Evolutionary conservation across 2,113 vertebrate species (phyloP).

Genomic region (Microcebus tavaratra): DNA sequence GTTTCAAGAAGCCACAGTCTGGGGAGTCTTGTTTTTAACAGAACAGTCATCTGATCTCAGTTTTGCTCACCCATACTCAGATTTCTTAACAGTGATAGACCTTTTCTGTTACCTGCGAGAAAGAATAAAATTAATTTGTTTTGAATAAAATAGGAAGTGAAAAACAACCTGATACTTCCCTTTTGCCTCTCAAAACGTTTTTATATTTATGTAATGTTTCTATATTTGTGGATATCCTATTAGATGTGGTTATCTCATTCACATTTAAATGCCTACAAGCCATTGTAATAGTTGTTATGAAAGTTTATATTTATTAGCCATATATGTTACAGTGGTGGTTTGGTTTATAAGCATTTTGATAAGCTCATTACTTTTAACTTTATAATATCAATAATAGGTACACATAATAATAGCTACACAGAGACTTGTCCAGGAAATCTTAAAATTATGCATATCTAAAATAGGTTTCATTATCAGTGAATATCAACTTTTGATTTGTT

Average conservation of each 20-base stretch:
- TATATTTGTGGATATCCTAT: neutral
- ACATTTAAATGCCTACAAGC: neutral
- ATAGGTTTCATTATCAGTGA: neutral
- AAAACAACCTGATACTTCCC: neutral
- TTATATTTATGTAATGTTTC: neutral
- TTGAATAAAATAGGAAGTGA: neutral
- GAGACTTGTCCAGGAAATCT: neutral
- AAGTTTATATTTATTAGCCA: neutral
- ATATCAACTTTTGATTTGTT: neutral
- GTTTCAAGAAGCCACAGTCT: neutral
- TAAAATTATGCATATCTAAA: conserved; percentile 27
- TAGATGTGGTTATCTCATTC: neutral
- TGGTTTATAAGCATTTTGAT: neutral
- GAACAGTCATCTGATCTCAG: conserved; percentile 27
- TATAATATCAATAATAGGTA: neutral
- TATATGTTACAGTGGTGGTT: neutral
- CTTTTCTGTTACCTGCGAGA: neutral
- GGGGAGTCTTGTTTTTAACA: conserved; percentile 20
- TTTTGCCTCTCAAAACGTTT: neutral
- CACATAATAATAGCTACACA: neutral
- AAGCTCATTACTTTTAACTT: neutral
- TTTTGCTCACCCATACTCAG: conserved; percentile 51
- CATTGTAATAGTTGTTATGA: neutral
- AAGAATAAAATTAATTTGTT: neutral
- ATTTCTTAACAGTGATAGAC: neutral